Evolutionary conservation across 2,797 vertebrate species (phyloP).

Genomic region (Manis crassicaudata): DNA sequence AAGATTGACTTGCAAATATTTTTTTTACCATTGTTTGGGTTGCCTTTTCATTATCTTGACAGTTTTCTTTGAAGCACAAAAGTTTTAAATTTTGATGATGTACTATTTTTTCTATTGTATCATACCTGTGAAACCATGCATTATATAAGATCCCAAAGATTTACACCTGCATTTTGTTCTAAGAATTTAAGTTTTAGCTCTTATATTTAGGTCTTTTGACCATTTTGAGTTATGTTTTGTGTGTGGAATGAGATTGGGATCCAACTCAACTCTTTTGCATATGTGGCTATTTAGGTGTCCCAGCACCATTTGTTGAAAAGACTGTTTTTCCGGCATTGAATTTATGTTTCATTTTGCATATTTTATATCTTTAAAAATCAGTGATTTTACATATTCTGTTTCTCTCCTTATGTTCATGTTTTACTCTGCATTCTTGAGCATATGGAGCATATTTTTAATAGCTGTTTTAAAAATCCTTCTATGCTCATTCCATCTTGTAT

Average conservation of each 20-base stretch:
- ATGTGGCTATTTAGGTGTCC: not conserved
- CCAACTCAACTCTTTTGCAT: not conserved
- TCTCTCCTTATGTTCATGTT: not conserved
- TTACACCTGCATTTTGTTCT: not conserved
- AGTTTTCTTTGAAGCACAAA: not conserved
- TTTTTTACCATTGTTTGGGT: not conserved
- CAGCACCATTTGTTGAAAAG: not conserved
- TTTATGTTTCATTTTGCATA: not conserved
- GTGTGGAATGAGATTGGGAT: not conserved
- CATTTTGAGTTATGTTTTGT: not conserved
- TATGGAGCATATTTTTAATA: not conserved
- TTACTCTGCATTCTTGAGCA: not conserved
- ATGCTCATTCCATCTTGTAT: not conserved
- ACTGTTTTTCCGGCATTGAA: not conserved
- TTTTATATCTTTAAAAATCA: not conserved
- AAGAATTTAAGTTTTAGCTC: not conserved
- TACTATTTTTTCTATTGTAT: not conserved
- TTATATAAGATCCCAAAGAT: not conserved
- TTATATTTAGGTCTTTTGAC: not conserved
- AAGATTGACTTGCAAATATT: not conserved
- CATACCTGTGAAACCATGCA: not conserved
- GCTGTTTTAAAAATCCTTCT: constrained; percentile 11
- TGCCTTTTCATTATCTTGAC: not conserved
- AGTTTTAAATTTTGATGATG: constrained; percentile 2
- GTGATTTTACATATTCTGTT: not conserved